Base-by-base conservation (phyloP, 2,797 vertebrate genomes). In the Podarcis siculus region DNA sequence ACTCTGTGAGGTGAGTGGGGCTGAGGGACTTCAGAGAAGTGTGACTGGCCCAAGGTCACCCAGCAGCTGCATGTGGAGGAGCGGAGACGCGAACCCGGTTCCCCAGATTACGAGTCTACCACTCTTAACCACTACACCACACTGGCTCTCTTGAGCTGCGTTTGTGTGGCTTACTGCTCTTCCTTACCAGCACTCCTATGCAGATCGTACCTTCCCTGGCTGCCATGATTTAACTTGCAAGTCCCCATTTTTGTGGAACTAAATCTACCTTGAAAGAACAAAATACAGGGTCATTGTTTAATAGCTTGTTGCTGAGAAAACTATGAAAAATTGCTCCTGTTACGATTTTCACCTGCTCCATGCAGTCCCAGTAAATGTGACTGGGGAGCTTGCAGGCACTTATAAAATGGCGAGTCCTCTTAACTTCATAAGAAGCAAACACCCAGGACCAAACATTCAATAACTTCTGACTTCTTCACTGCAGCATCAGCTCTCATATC, bases 351-450 rank as follows among this genome's bases (percentile, higher is more conserved):
- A 25, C 82, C 49, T 8, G n/a, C 4, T 61, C 42, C 58, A 23
- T 72, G 58, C 55, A 84, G 32, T 69, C 15, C 2, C 23, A 49
- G 30, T 1, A 0, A 69, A 49, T 15, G 3, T 77, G 49, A 27
- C 80, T 66, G 88, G 69, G 79, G 84, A 87, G 35, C 25, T 82
- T 82, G 58, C 35, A 66, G 25, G 61, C 55, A 6, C 23, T 30
- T 81, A 13, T 86, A 89, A 90, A 80, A 58, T 30, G 82, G 73
- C 86, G 83, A 67, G 88, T 83, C 89, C 80, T 35, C 91, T 19
- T 64, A n/a, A 64, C 6, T 83, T 86, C 82, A 86, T 86, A 81
- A 88, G 86, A 92, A 87, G 66, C 23, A 58, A 75, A 86, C 58
- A 83, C 89, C 90, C 32, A 15, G 35, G 79, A 37, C 58, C 85